These are phyloP conservation scores for Callimorpha dominula DNA, from an alignment of 2,888 invertebrate species.

Conservation along the genomic window DNA sequence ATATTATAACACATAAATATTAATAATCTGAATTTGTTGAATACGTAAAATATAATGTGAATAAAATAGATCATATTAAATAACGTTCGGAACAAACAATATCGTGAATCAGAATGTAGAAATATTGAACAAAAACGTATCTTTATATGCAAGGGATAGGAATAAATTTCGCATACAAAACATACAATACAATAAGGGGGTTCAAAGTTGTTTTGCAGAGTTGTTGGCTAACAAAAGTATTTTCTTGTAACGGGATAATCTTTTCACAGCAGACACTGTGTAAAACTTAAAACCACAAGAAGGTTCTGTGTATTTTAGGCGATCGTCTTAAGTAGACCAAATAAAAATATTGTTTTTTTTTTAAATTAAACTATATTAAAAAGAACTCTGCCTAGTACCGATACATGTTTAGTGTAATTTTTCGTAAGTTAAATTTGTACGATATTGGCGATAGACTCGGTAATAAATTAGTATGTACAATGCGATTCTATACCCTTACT, in stretches of 20 bases:
- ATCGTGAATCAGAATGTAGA: conserved; percentile 22
- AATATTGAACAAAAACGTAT: conserved; percentile 35
- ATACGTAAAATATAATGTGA: background rate
- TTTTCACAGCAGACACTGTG: conserved; percentile 17
- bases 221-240: conserved; percentile 18
- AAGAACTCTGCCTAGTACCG: too few relatives aligned
- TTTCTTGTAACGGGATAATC: conserved; percentile 23
- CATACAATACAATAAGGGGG: conserved; percentile 33
- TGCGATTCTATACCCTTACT: too few relatives aligned
- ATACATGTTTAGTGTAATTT: too few relatives aligned
- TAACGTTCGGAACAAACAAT: conserved; percentile 3
- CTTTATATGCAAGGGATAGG: conserved; percentile 25
- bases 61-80: conserved; percentile 6
- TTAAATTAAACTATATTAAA: too few relatives aligned
- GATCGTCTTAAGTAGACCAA: too few relatives aligned
- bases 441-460: too few relatives aligned
- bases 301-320: too few relatives aligned
- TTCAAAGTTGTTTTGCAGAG: conserved; percentile 27
- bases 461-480: too few relatives aligned
- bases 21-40: background rate
- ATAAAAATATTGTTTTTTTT: too few relatives aligned
- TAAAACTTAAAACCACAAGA: background rate
- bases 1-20: background rate
- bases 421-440: too few relatives aligned
- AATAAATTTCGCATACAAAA: conserved; percentile 24